Conservation (phyloP, 2,888 invertebrate species). For the Salticus scenicus region DNA sequence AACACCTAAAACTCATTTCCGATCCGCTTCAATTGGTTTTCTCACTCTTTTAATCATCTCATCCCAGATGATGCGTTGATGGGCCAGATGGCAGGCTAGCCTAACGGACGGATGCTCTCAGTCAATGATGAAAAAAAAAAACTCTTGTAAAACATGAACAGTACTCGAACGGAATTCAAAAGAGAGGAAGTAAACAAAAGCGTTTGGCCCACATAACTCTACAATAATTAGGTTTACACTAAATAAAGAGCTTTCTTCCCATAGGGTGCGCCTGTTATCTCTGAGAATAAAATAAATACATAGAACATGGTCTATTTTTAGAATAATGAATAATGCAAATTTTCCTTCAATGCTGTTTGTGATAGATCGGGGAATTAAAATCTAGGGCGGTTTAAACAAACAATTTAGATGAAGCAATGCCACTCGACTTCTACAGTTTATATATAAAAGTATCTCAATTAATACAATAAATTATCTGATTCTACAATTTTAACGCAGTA, state of each 20-base stretch:
- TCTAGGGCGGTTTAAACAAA: too few relatives aligned
- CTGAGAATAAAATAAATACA: not conserved
- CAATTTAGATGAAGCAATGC: too few relatives aligned
- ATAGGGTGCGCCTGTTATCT: not conserved
- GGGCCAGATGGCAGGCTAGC: constrained; percentile 8
- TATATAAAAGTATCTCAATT: too few relatives aligned
- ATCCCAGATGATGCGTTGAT: too few relatives aligned
- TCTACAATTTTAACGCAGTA: too few relatives aligned
- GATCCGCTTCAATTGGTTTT: constrained; percentile 3
- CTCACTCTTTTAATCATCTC: not conserved
- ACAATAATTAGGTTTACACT: not conserved
- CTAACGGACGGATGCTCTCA: not conserved
- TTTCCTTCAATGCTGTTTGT: too few relatives aligned
- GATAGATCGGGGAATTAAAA: too few relatives aligned
- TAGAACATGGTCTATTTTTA: not conserved
- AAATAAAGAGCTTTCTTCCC: not conserved
- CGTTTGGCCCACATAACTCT: not conserved
- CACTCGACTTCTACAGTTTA: too few relatives aligned
- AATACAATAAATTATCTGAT: too few relatives aligned
- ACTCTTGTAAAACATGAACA: too few relatives aligned
- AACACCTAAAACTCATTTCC: not conserved
- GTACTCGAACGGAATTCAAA: not conserved
- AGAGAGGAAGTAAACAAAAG: not conserved
- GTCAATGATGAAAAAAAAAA: not conserved
- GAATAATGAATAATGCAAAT: not conserved